Evolutionary conservation across 1,140 invertebrate species (phyloP).

Genomic region (Acromyrmex charruanus): DNA sequence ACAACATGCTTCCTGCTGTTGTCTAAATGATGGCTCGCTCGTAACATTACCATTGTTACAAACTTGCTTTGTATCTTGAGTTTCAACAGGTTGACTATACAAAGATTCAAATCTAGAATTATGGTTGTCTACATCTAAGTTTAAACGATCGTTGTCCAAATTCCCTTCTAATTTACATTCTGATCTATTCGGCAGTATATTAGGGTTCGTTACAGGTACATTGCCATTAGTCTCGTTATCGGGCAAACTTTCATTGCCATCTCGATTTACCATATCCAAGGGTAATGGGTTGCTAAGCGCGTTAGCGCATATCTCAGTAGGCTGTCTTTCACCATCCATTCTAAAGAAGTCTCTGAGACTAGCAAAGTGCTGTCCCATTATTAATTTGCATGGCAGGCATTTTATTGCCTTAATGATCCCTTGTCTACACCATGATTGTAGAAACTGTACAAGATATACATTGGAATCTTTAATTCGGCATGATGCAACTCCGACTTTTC

Average conservation of each 20-base stretch:
- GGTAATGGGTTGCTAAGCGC: constrained; percentile 68
- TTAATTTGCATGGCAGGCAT: constrained; percentile 82
- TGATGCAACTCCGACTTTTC: not conserved
- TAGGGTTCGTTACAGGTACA: constrained; percentile 77
- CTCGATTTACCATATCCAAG: constrained; percentile 77
- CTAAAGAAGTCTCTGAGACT: constrained; percentile 85
- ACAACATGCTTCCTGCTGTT: constrained; percentile 79
- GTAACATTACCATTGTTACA: constrained; percentile 83
- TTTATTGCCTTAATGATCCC: constrained; percentile 75
- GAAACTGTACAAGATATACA: constrained; percentile 11
- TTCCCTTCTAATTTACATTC: constrained; percentile 79
- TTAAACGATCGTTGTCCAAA: constrained; percentile 81
- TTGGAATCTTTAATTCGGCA: not conserved
- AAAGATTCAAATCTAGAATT: constrained; percentile 85
- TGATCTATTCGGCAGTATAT: constrained; percentile 73
- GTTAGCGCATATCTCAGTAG: constrained; percentile 76
- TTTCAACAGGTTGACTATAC: constrained; percentile 84
- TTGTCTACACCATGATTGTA: constrained; percentile 46
- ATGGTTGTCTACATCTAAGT: constrained; percentile 84
- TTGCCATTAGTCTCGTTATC: constrained; percentile 83
- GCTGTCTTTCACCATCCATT: constrained; percentile 83
- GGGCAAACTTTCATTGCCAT: constrained; percentile 73
- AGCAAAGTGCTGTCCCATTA: constrained; percentile 87
- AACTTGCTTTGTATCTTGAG: constrained; percentile 81
- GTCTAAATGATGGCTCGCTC: constrained; percentile 67